A percentile compares a stretch with the other conserved stretches of the same genome.
phyloP scores from a whole-genome alignment of 2,888 invertebrate species.

The Molorchus minor region DNA sequence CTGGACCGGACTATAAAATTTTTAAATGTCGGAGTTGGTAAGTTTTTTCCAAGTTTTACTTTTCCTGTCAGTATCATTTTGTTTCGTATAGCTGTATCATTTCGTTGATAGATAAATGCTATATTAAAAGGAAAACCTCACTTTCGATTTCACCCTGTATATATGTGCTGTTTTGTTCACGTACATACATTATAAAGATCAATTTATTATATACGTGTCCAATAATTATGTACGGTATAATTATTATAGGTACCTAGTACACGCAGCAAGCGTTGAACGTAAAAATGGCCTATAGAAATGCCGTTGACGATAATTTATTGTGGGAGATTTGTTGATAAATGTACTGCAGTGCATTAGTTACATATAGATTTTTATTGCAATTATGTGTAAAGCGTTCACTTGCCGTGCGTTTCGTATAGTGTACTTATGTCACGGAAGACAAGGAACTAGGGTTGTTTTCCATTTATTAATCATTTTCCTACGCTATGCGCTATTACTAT shows the following conservation, averaged over 20 bases:
- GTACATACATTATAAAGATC: neutral
- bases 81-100: too few species aligned
- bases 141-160: too few species aligned
- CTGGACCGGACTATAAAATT: too few species aligned
- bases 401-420: slow-evolving; percentile 3
- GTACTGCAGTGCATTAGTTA: slow-evolving; percentile 12
- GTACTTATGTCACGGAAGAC: neutral
- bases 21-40: too few species aligned
- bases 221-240: neutral
- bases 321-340: slow-evolving; percentile 17
- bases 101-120: too few species aligned
- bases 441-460: neutral
- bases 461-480: too few species aligned
- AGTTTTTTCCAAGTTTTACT: too few species aligned
- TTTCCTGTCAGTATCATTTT: too few species aligned
- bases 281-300: neutral
- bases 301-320: slow-evolving; percentile 14
- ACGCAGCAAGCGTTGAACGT: neutral
- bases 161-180: neutral
- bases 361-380: neutral
- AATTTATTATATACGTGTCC: neutral
- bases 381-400: slow-evolving; percentile 14
- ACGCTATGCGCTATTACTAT: too few species aligned
- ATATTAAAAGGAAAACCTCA: too few species aligned
- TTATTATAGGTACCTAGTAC: neutral